Evolutionary conservation across 2,113 vertebrate species (phyloP).

Genomic region (Calyptommatus sinebrachiatus): DNA sequence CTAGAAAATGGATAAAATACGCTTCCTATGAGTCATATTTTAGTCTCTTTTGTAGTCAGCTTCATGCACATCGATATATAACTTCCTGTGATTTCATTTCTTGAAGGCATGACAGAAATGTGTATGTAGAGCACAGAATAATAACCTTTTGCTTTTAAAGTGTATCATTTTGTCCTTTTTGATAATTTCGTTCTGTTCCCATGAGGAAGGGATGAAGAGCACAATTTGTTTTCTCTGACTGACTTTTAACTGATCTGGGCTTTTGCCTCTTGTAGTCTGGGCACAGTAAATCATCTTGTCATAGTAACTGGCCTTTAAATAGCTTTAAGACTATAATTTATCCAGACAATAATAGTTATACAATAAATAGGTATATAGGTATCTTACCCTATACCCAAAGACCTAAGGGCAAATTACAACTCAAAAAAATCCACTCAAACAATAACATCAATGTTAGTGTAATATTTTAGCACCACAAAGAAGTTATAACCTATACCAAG

Average conservation of each 20-base stretch:
- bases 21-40: neutral
- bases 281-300: too few relatives aligned
- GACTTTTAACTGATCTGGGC: neutral
- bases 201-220: too few relatives aligned
- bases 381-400: too few relatives aligned
- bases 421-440: too few relatives aligned
- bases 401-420: too few relatives aligned
- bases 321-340: too few relatives aligned
- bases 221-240: neutral
- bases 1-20: neutral
- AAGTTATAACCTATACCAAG: neutral
- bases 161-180: neutral
- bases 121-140: neutral
- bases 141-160: neutral
- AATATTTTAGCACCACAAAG: neutral
- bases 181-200: neutral
- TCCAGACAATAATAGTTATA: too few relatives aligned
- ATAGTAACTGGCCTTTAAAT: too few relatives aligned
- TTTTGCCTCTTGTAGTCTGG: neutral
- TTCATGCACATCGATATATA: constrained; percentile 4
- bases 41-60: neutral
- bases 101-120: neutral
- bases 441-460: neutral
- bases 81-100: neutral
- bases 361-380: too few relatives aligned